Evolutionary conservation across 2,888 invertebrate species (phyloP).

Genomic region (Physocephala rufipes): DNA sequence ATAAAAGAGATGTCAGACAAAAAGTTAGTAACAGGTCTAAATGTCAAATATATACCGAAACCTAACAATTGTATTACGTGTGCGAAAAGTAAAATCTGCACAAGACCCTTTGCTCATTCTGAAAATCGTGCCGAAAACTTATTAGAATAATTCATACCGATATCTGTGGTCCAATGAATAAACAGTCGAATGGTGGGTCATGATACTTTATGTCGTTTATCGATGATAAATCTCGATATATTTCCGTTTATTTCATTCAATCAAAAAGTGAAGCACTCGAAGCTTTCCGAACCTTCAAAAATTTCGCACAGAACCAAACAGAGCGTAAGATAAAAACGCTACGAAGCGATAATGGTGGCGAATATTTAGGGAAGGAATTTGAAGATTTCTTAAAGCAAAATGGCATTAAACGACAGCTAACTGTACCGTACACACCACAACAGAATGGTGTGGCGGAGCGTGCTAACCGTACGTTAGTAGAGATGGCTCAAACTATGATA

Average conservation of each 20-base stretch:
- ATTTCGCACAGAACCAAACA: too few relatives aligned
- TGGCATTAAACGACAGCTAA: constrained; percentile 39
- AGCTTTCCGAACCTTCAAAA: too few relatives aligned
- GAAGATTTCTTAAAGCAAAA: constrained; percentile 29
- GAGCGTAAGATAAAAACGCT: too few relatives aligned
- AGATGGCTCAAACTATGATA: constrained; percentile 51
- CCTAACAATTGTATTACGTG: too few relatives aligned
- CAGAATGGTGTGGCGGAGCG: too few relatives aligned
- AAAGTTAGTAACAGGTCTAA: too few relatives aligned
- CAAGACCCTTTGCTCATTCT: constrained; percentile 35
- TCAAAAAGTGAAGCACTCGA: constrained; percentile 12
- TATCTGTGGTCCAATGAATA: too few relatives aligned
- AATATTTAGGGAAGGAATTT: constrained; percentile 12
- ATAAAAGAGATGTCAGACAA: too few relatives aligned
- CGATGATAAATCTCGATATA: constrained; percentile 39
- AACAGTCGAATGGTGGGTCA: constrained; percentile 40
- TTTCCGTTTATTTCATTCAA: constrained; percentile 43
- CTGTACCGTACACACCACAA: too few relatives aligned
- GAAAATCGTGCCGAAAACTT: constrained; percentile 30
- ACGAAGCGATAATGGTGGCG: constrained; percentile 14
- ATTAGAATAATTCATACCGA: constrained; percentile 42
- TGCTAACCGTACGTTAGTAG: too few relatives aligned
- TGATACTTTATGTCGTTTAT: constrained; percentile 43
- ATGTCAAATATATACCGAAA: too few relatives aligned
- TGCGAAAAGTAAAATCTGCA: too few relatives aligned